Conservation (phyloP, 2,888 invertebrate species). For the Orchestes rusci region DNA sequence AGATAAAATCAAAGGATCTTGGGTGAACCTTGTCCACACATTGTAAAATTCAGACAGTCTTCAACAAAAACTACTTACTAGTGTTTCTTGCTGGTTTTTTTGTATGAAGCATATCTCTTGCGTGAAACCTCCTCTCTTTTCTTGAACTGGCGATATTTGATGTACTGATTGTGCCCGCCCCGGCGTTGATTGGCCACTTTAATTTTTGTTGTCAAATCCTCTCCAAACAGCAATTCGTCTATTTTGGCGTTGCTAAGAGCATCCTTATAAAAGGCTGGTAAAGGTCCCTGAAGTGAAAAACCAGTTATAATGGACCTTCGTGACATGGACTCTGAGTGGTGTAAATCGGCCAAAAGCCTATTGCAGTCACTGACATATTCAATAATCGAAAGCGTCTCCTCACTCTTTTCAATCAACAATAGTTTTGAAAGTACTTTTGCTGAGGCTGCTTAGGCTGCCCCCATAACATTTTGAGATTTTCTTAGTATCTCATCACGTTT, state of each 20-base stretch:
- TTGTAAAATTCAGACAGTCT: slow-evolving; percentile 6
- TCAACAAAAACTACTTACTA: slow-evolving; percentile 6
- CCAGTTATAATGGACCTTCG: slow-evolving; percentile 1
- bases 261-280: slow-evolving; percentile 1
- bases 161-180: slow-evolving; percentile 1
- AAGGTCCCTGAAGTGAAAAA: not conserved
- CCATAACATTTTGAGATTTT: too few relatives aligned
- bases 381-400: not conserved
- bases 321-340: slow-evolving; percentile 9
- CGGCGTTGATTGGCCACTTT: slow-evolving; percentile 1
- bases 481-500: too few relatives aligned
- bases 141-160: slow-evolving; percentile 1
- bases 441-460: too few relatives aligned
- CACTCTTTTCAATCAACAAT: too few relatives aligned
- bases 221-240: slow-evolving; percentile 6
- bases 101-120: slow-evolving; percentile 6
- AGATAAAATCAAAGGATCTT: slow-evolving; percentile 1
- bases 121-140: slow-evolving; percentile 4
- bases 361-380: slow-evolving; percentile 1
- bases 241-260: not conserved
- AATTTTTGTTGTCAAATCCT: slow-evolving; percentile 6
- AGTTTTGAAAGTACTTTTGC: too few relatives aligned
- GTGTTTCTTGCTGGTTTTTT: slow-evolving; percentile 8
- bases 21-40: slow-evolving; percentile 4
- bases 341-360: slow-evolving; percentile 6